Evolutionary conservation across 2,797 vertebrate species (phyloP), one percentile per base, ranked within the genome.

Genomic region (Iguana delicatissima): DNA sequence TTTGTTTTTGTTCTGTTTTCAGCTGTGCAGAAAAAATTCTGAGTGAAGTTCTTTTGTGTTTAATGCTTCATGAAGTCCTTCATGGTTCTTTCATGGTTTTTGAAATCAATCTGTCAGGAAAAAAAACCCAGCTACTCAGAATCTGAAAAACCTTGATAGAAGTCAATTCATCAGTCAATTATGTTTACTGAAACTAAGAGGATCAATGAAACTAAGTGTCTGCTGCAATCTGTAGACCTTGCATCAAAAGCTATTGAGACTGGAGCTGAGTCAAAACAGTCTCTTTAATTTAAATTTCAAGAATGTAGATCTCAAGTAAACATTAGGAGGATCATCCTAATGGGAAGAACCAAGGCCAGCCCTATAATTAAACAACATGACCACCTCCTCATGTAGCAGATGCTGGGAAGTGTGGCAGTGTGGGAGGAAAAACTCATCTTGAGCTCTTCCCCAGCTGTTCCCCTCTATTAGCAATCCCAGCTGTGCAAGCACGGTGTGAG

Each of bases 121-220:
- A n/a, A 0, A 13, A 67, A 52, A 20, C 6, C 9, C 35, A 55
- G 35, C 0, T 0, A 1, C 2, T 59, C 87, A 62, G 16, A 91
- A 85, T 86, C 57, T 13, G 69, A 92, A 85, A 88, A 89, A 76
- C 6, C 42, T 4, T 46, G 91, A 83, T 89, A 80, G 52, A 69
- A 88, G 50, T 84, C 42, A 84, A 88, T 87, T 42, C 86, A 5
- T 81, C 74, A 84, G 24, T 91, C 88, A 91, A 86, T 92, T 6
- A 80, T 22, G 77, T 86, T 80, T 90, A 57, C 24, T 92, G 82
- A 92, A 92, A 73, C 64, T 42, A 89, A 35, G 22, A 88, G 9
- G 32, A 90, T 92, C 64, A 84, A 6, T 88, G 86, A 92, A 94
- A 89, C 29, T 2, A 18, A 91, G 59, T 5, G 42, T 29, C 50